Base-by-base conservation (phyloP, 2,888 invertebrate species). In the Iphiclides podalirius region DNA sequence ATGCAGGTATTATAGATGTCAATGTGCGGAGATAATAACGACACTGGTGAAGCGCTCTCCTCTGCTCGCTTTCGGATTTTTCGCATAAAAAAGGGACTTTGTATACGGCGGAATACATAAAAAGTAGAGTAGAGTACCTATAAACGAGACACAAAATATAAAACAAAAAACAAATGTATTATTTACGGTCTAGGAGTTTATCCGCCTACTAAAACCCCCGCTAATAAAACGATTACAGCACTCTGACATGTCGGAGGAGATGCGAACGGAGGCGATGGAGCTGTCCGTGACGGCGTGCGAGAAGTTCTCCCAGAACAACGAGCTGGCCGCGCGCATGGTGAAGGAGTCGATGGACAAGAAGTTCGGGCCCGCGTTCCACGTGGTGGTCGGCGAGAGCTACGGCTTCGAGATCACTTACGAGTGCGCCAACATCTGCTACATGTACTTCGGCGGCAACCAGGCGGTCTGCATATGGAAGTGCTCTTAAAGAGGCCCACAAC, bases 261-360 rank as follows among this genome's bases (percentile, higher is more conserved):
- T 97, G 93, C 94, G 94, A 64, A 91, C 91, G 20, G 98, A 98
- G 83, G 94, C 95, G 0, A 92, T 98, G 82, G 98, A 98, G 77
- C 80, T 97, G 58, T 95, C 95, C 57, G 96, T 97, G 44, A 96
- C 97, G 1, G 98, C 98, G 0, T 97, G 97, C 73, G 98, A 98
- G 83, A 98, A 98, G 85, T 94, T 91, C 80, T 88, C 95, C 0
- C 85, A 92, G 4, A 98, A 97, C 83, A 96, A 97, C 66, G 92
- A 97, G 92, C 90, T 92, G 59, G 98, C 98, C 0, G 97, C 98
- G n/a, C 93, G 92, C 62, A 93, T 95, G 91, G 96, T 98, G 47
- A 98, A 98, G 83, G 98, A 98, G 66, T 92, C 93, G 37, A 93
- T 98, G 94, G 98, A 98, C 82, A 97, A 97, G 82, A 97, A 96